A percentile compares a stretch with the other conserved stretches of the same genome.
phyloP scores from a whole-genome alignment of 1,140 invertebrate genomes.

The Caerostris extrusa region DNA sequence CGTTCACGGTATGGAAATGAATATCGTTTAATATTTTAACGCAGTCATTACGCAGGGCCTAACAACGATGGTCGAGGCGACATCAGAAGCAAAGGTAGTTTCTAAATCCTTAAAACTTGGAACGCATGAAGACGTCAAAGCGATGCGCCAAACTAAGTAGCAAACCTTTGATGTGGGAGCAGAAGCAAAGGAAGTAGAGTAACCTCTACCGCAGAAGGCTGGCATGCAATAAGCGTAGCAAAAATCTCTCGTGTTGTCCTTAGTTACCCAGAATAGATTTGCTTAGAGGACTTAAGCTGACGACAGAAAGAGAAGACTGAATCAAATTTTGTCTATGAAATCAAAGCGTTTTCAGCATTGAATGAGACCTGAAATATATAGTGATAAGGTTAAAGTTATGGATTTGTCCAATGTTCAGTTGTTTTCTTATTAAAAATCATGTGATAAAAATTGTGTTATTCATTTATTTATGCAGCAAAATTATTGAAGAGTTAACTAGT shows the following conservation, averaged over 20 bases:
- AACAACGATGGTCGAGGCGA: conserved; percentile 31
- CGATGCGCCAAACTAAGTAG: conserved; percentile 31
- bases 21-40: conserved; percentile 72
- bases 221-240: conserved; percentile 54
- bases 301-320: not conserved
- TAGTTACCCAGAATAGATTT: conserved; percentile 46
- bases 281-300: conserved; percentile 15
- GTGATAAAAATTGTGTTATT: too few relatives aligned
- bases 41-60: conserved; percentile 45
- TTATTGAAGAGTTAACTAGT: too few relatives aligned
- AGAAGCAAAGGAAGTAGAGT: conserved; percentile 20
- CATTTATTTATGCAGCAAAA: too few relatives aligned
- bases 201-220: not conserved
- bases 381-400: not conserved
- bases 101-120: conserved; percentile 61
- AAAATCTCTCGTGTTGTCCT: not conserved
- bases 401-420: too few relatives aligned
- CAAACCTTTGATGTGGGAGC: conserved; percentile 64
- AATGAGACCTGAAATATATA: not conserved
- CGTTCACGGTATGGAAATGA: conserved; percentile 46
- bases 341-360: not conserved
- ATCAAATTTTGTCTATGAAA: conserved; percentile 24
- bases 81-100: conserved; percentile 16
- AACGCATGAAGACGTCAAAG: conserved; percentile 52
- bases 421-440: too few relatives aligned